These are phyloP conservation scores for Andrena haemorrhoa DNA, from an alignment of 2,888 invertebrate species.

Conservation along the genomic window DNA sequence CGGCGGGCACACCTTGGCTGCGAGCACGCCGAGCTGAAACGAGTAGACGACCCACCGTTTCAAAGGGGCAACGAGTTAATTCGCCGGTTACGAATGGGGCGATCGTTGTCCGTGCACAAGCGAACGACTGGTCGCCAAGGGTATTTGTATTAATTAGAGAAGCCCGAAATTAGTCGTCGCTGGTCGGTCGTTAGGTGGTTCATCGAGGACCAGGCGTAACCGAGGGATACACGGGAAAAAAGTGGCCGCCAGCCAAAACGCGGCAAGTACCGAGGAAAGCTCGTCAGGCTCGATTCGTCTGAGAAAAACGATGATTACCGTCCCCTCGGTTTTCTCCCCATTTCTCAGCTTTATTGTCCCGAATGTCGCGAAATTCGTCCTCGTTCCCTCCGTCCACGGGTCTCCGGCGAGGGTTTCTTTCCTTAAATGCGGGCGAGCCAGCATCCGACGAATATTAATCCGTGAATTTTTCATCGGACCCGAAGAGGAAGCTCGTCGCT, in stretches of 20 bases:
- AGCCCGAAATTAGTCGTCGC: constrained; percentile 66
- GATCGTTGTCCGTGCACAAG: constrained; percentile 27
- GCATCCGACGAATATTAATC: constrained; percentile 43
- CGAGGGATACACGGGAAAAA: constrained; percentile 46
- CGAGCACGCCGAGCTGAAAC: not conserved
- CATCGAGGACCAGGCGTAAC: constrained; percentile 42
- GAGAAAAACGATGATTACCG: constrained; percentile 29
- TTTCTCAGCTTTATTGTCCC: not conserved
- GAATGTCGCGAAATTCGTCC: constrained; percentile 30
- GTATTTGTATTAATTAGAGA: constrained; percentile 71
- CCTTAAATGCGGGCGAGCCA: not conserved
- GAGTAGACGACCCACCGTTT: constrained; percentile 13
- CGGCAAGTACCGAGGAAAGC: not conserved
- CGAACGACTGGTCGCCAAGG: constrained; percentile 26
- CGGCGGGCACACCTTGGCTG: not conserved
- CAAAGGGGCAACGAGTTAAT: constrained; percentile 58
- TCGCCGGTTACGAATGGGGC: constrained; percentile 31
- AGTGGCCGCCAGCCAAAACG: constrained; percentile 30
- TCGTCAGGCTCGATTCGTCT: constrained; percentile 11
- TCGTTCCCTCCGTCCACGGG: not conserved
- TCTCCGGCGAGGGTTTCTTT: not conserved
- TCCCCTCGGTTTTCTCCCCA: not conserved
- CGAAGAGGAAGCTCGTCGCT: constrained; percentile 24
- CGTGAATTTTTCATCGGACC: constrained; percentile 40
- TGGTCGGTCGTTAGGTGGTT: constrained; percentile 60